Evolutionary conservation across 2,113 vertebrate genomes (phyloP).

Genomic region (Tachycineta bicolor): DNA sequence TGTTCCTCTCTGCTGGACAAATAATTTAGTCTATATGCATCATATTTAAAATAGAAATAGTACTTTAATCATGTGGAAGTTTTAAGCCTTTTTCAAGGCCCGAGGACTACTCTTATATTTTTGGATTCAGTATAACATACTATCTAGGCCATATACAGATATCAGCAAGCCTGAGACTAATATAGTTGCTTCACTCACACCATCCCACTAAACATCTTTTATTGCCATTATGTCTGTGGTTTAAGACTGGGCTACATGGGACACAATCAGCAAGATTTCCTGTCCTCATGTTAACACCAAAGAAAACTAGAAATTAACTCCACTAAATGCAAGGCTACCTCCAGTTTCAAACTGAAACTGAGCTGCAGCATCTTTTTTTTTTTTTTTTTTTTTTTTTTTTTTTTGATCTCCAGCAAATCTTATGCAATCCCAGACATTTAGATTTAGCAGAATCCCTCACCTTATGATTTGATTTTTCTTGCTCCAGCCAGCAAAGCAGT

Average conservation of each 20-base stretch:
- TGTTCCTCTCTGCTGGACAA: not conserved
- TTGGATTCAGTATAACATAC: not conserved
- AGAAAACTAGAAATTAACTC: conserved; percentile 16
- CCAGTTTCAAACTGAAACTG: not conserved
- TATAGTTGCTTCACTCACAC: conserved; percentile 11
- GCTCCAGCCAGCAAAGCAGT: not conserved
- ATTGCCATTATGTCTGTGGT: conserved; percentile 9
- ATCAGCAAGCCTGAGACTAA: not conserved
- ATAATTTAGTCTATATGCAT: not conserved
- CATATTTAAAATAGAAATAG: not conserved
- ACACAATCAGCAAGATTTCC: conserved; percentile 11
- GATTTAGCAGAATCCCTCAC: conserved; percentile 7
- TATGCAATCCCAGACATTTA: not conserved
- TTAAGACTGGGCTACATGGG: not conserved
- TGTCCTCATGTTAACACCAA: not conserved
- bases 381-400: not conserved
- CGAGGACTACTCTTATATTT: not conserved
- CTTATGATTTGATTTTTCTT: conserved; percentile 21
- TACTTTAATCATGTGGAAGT: not conserved
- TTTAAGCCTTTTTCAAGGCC: not conserved
- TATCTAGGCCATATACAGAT: not conserved
- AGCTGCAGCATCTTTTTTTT: not conserved
- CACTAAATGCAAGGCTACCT: not conserved
- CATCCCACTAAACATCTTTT: conserved; percentile 46
- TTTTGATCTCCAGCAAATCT: not conserved